A percentile compares a stretch with the other conserved stretches of the same genome.
phyloP scores from a whole-genome alignment of 2,888 invertebrate genomes.

The Orthosia gothica region DNA sequence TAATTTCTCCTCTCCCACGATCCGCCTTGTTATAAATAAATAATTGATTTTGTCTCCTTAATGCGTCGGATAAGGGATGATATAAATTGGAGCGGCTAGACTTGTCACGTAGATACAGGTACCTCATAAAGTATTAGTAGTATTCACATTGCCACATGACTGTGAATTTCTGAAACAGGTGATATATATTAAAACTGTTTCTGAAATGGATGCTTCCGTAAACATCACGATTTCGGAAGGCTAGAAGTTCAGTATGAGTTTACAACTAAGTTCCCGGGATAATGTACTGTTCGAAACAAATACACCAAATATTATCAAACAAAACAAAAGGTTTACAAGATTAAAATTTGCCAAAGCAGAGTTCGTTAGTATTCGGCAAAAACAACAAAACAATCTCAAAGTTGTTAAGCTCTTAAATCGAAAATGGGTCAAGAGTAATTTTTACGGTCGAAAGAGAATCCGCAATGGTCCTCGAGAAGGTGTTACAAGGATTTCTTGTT shows the following conservation, averaged over 20 bases:
- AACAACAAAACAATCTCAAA: slow-evolving; percentile 51
- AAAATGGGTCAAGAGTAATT: slow-evolving; percentile 60
- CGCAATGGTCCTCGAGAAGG: slow-evolving; percentile 19
- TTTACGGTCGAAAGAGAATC: slow-evolving; percentile 38
- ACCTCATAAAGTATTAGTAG: slow-evolving; percentile 30
- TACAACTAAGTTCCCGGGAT: slow-evolving; percentile 1
- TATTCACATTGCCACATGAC: slow-evolving; percentile 1
- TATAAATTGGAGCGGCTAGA: slow-evolving; percentile 43
- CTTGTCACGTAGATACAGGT: slow-evolving; percentile 20
- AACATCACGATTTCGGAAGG: neutral
- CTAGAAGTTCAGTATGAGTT: slow-evolving; percentile 12
- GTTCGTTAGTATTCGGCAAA: slow-evolving; percentile 43
- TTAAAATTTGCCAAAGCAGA: slow-evolving; percentile 26
- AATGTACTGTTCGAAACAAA: slow-evolving; percentile 20
- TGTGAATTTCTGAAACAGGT: slow-evolving; percentile 6
- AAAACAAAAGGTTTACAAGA: slow-evolving; percentile 39
- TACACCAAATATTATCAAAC: slow-evolving; percentile 40
- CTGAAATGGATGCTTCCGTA: neutral
- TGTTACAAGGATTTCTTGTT: slow-evolving; percentile 12
- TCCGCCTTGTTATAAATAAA: slow-evolving; percentile 47
- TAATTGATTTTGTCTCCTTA: slow-evolving; percentile 48
- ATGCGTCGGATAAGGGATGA: slow-evolving; percentile 24
- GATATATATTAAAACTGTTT: slow-evolving; percentile 1
- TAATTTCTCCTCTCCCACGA: slow-evolving; percentile 37
- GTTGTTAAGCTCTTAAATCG: slow-evolving; percentile 42